These are phyloP conservation scores for Drosophila lacicola DNA, from an alignment of 2,888 invertebrate genomes.

Conservation along the genomic window DNA sequence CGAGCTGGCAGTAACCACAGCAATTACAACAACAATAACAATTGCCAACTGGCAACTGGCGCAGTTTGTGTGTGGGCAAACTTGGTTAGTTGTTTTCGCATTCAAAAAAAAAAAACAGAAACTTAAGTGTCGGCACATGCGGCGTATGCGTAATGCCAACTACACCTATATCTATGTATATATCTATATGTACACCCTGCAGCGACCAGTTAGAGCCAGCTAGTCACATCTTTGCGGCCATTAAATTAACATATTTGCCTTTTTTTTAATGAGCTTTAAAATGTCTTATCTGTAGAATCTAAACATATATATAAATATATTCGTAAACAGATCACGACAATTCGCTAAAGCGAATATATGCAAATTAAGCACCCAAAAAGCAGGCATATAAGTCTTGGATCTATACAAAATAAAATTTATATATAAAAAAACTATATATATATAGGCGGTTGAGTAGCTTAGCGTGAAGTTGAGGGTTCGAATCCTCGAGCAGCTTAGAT, in stretches of 20 bases:
- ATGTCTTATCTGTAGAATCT: neutral
- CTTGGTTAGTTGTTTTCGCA: slow-evolving; percentile 48
- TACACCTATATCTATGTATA: neutral
- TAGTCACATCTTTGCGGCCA: neutral
- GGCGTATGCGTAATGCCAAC: slow-evolving; percentile 65
- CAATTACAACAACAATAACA: slow-evolving; percentile 29
- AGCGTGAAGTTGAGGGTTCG: too few species aligned
- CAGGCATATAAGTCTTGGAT: too few species aligned
- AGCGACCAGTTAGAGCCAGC: slow-evolving; percentile 2
- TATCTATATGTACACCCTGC: slow-evolving; percentile 34
- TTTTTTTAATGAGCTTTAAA: neutral
- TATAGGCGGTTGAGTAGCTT: too few species aligned
- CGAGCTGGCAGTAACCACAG: slow-evolving; percentile 47
- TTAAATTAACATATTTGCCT: slow-evolving; percentile 4
- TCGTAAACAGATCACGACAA: slow-evolving; percentile 39
- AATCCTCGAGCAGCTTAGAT: too few species aligned
- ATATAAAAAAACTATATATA: too few species aligned
- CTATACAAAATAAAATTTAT: too few species aligned
- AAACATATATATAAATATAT: slow-evolving; percentile 2
- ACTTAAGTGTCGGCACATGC: slow-evolving; percentile 75
- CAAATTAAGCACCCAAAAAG: too few species aligned
- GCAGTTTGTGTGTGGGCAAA: slow-evolving; percentile 63
- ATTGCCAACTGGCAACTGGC: slow-evolving; percentile 18
- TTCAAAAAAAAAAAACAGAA: slow-evolving; percentile 38
- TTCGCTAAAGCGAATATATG: neutral